Conservation (phyloP, 2,888 invertebrate species). For the Mellilla xanthometata region DNA sequence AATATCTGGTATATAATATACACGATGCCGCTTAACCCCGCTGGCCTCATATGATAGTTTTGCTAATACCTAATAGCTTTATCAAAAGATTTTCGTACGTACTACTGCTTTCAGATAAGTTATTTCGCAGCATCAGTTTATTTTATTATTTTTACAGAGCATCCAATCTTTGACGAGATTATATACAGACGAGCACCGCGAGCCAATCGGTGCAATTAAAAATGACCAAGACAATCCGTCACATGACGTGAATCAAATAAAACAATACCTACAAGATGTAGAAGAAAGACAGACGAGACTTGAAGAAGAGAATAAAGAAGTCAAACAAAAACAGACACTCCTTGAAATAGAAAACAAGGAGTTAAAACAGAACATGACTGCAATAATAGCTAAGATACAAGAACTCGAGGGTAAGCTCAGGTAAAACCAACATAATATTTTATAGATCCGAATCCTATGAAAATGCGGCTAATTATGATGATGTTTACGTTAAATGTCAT, state of each 20-base stretch:
- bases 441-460: no score
- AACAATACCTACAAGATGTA: constrained; percentile 51
- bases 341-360: constrained; percentile 56
- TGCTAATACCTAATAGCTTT: no score
- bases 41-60: no score
- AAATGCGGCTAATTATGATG: no score
- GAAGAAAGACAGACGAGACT: constrained; percentile 52
- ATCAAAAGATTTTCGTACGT: not conserved
- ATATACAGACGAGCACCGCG: constrained; percentile 57
- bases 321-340: constrained; percentile 52
- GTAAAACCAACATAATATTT: no score
- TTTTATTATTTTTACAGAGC: constrained; percentile 44
- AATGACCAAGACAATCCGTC: constrained; percentile 28
- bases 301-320: constrained; percentile 53
- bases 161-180: constrained; percentile 67
- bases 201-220: constrained; percentile 41
- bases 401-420: constrained; percentile 66
- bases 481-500: no score
- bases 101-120: not conserved
- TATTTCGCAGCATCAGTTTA: constrained; percentile 2
- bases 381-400: constrained; percentile 58
- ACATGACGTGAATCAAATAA: constrained; percentile 54
- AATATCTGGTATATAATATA: no score
- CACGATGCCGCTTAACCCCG: no score
- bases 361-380: constrained; percentile 56